A percentile compares a stretch with the other conserved stretches of the same genome.
These are phyloP conservation scores for Liodrosophila aerea DNA, from an alignment of 2,888 invertebrate species.

Conservation along the genomic window DNA sequence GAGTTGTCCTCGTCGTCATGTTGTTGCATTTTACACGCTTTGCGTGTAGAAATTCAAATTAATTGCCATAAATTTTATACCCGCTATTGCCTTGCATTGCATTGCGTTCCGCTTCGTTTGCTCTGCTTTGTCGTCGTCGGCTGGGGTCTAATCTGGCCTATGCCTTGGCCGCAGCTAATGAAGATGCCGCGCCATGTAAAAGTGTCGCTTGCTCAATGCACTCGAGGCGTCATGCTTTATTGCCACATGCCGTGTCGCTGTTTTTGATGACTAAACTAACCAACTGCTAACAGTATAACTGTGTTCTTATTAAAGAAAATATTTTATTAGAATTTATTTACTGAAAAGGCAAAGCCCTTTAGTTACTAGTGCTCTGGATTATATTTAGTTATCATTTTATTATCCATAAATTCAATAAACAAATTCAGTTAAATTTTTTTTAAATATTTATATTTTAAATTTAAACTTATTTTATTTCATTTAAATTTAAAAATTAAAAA, in stretches of 20 bases:
- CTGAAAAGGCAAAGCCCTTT: no score
- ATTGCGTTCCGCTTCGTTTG: slow-evolving; percentile 51
- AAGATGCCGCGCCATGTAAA: slow-evolving; percentile 70
- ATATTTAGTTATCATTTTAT: no score
- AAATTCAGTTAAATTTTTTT: no score
- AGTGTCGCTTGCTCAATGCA: slow-evolving; percentile 52
- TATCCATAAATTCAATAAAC: no score
- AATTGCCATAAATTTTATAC: slow-evolving; percentile 61
- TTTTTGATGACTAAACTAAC: neutral
- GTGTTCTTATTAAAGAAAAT: no score
- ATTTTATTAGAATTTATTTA: no score
- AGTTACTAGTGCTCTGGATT: no score
- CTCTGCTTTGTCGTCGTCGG: slow-evolving; percentile 13
- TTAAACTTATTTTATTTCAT: no score
- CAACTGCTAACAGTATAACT: no score
- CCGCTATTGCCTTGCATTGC: slow-evolving; percentile 47
- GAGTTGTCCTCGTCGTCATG: slow-evolving; percentile 32
- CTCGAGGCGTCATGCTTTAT: slow-evolving; percentile 34
- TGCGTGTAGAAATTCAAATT: slow-evolving; percentile 77
- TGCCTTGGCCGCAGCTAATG: slow-evolving; percentile 38
- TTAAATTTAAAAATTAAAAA: no score
- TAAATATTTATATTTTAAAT: no score
- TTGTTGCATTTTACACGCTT: slow-evolving; percentile 70
- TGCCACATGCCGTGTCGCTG: slow-evolving; percentile 8
- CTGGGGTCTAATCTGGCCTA: slow-evolving; percentile 3